Base-by-base conservation (phyloP, 2,888 invertebrate species). In the Apotomis capreana region DNA sequence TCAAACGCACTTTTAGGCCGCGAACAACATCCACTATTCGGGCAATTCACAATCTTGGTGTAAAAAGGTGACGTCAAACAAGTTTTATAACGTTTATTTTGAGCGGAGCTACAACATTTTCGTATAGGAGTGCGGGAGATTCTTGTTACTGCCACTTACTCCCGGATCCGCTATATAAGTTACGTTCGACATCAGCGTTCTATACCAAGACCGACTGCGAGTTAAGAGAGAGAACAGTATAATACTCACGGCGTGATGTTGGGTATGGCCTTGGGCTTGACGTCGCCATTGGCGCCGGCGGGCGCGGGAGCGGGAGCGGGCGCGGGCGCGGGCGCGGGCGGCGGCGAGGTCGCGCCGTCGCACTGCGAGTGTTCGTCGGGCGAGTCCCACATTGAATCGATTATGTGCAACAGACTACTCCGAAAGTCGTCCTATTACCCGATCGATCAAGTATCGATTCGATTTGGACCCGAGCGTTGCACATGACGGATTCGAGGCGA, bases 161-260 rank as follows among this genome's bases (percentile, higher is more conserved):
- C 26, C 26, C 26, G 26, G 26, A 26, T 26, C 26, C 26, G 26
- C 26, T 26, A 26, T 26, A 26, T 26, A 49, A 49, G 10, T 3
- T 10, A 9, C 9, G 0, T 49, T 9, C 5, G 3, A 49, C 8
- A 9, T 49, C 49, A 49, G 49, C 9, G 5, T 49, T 49, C 0
- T 49, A 9, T 49, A 49, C 9, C 5, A 49, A 0, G 9, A 9
- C 5, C 10, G 10, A 9, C 10, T 9, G 1, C 10, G 49, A 49
- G 9, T 9, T 6, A 9, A 9, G 9, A 49, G 3, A 49, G 5
- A 49, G 3, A 49, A 9, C 0, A 49, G 10, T 4, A 3, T 70
- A 86, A 3, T 70, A 86, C 95, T 94, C 88, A 96, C 96, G 95
- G 95, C 77, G 95, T 95, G 77, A 95, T 94, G 78, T 92, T 94